Percentiles rank a stretch among this genome's conserved stretches.
phyloP scores from a whole-genome alignment of 2,888 invertebrate species.

The Drosophila meridiana region DNA sequence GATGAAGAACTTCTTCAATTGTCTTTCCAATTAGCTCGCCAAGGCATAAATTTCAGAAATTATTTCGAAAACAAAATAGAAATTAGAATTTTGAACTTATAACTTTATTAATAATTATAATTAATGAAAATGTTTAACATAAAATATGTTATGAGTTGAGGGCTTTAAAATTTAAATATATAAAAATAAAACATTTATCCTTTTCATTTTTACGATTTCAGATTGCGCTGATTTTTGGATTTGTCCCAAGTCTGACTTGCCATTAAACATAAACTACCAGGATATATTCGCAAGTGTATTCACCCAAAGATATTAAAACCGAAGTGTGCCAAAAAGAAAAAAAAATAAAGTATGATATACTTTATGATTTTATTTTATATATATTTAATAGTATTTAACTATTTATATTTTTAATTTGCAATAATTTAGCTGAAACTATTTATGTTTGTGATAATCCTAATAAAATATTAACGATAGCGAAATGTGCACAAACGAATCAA shows the following conservation, averaged over 20 bases:
- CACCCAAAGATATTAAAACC: constrained; percentile 19
- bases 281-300: constrained; percentile 38
- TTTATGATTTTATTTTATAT: constrained; percentile 26
- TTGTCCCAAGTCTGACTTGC: constrained; percentile 27
- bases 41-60: neutral
- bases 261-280: constrained; percentile 21
- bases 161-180: neutral
- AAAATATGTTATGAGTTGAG: neutral
- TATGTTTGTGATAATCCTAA: constrained; percentile 74
- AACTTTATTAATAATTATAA: neutral
- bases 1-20: constrained; percentile 58
- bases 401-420: constrained; percentile 61
- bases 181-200: neutral
- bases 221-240: constrained; percentile 14
- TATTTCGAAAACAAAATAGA: neutral
- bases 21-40: constrained; percentile 49
- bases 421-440: constrained; percentile 63
- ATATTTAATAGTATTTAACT: constrained; percentile 55
- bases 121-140: neutral
- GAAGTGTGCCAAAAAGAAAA: constrained; percentile 65
- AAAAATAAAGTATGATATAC: constrained; percentile 34
- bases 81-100: no score
- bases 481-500: constrained; percentile 25
- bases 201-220: constrained; percentile 30
- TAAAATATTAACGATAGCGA: constrained; percentile 52